Evolutionary conservation across 2,888 invertebrate genomes (phyloP).

Genomic region (Athalia circularis): DNA sequence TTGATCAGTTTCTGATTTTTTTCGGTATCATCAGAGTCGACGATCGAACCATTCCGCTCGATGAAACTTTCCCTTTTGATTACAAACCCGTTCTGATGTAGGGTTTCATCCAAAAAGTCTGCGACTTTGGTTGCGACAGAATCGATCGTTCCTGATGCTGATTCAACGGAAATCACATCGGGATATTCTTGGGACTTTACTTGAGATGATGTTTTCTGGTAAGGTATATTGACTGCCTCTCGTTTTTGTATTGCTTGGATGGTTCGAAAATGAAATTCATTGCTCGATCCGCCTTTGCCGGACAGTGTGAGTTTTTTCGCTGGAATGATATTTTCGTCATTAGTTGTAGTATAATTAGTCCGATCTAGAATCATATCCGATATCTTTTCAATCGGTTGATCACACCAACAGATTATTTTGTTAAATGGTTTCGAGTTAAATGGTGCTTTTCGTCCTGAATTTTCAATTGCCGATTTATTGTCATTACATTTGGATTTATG

Average conservation of each 20-base stretch:
- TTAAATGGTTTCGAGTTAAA: neutral
- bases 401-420: slow-evolving; percentile 35
- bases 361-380: neutral
- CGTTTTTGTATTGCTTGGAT: too few relatives aligned
- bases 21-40: slow-evolving; percentile 1
- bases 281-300: too few relatives aligned
- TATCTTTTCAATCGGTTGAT: slow-evolving; percentile 24
- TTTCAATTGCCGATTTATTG: neutral
- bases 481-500: neutral
- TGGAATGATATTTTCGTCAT: too few relatives aligned
- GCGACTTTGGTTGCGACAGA: slow-evolving; percentile 20
- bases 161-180: neutral
- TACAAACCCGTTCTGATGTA: slow-evolving; percentile 11
- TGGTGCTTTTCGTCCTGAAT: neutral
- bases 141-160: neutral
- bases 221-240: too few relatives aligned
- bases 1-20: slow-evolving; percentile 1
- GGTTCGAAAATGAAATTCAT: too few relatives aligned
- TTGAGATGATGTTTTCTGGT: too few relatives aligned
- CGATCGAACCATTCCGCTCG: neutral
- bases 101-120: neutral
- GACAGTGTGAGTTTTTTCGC: too few relatives aligned
- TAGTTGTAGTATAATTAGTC: neutral
- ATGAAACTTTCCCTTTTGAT: slow-evolving; percentile 8
- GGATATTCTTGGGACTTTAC: neutral